Percentiles rank a stretch among this genome's conserved stretches.
These are phyloP conservation scores for Entomobrya proxima DNA, from an alignment of 2,888 invertebrate genomes.

Conservation along the genomic window DNA sequence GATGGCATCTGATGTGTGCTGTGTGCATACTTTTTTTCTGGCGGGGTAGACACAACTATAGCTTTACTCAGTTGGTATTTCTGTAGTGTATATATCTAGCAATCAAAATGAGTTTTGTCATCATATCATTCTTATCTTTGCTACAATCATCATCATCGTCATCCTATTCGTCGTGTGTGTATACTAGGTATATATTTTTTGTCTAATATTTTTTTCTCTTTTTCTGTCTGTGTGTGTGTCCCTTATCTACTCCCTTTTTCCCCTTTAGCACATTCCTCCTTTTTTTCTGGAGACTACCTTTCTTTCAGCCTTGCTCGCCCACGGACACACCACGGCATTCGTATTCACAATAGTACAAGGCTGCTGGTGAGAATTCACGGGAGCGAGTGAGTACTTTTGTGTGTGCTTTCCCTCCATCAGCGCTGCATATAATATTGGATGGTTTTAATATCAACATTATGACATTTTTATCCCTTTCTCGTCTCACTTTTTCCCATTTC, in stretches of 20 bases:
- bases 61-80: not conserved
- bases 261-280: not conserved
- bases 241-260: not conserved
- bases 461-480: not conserved
- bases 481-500: not conserved
- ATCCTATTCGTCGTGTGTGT: no score
- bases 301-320: no score
- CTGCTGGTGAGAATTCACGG: no score
- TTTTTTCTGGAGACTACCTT: not conserved
- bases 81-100: not conserved
- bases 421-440: conserved; percentile 7
- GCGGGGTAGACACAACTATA: not conserved
- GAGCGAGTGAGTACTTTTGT: no score
- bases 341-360: no score
- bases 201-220: not conserved
- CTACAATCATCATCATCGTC: not conserved
- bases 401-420: no score
- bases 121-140: not conserved
- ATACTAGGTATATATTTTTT: no score
- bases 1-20: no score
- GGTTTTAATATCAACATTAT: conserved; percentile 6
- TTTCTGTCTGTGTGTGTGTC: not conserved
- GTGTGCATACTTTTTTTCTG: no score
- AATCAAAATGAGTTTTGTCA: not conserved
- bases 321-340: no score